Base-by-base conservation (phyloP, 1,140 invertebrate species). In the Hylaeus anthracinus region DNA sequence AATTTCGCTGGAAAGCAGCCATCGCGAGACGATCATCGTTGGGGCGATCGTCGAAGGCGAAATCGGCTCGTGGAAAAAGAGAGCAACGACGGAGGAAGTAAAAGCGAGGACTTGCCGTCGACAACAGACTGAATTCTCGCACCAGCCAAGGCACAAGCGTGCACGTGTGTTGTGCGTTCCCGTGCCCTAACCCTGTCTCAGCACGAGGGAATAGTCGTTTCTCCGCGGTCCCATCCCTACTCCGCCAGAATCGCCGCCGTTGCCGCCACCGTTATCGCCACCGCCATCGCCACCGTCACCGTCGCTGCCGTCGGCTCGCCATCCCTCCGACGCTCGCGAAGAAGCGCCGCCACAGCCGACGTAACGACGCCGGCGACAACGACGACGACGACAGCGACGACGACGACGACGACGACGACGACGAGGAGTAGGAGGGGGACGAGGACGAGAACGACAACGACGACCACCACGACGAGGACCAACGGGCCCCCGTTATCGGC, bases 91-190 rank as follows among this genome's bases (percentile, higher is more conserved):
- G 64, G 55, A 48, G 79, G 66, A 73, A 72, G 71, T 39, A 66
- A 71, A 67, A 66, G 71, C 65, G 72, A 61, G 53, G 64, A 83
- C 73, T 70, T 53, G 77, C 74, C 86, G 83, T 39, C 77, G 89
- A 85, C 77, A 84, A 90, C 81, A 88, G 88, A 89, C 78, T 85
- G 81, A 83, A 86, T 79, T 82, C 71, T 83, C 77, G 82, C 81
- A 77, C 64, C 60, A 81, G 64, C 79, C 79, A 88, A 82, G 70
- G 90, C 89, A 86, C 89, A 89, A 86, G 88, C 88, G 91, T 89
- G 86, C 88, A 88, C 87, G 90, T 90, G 88, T 88, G 84, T 90
- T 85, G 84, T 84, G 89, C 82, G 87, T 89, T 85, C 75, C 81
- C 80, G 82, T 88, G 80, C 78, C 74, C 73, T 88, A 89, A 86